Base-by-base conservation (phyloP, 1,140 invertebrate genomes). In the Ruditapes philippinarum region DNA sequence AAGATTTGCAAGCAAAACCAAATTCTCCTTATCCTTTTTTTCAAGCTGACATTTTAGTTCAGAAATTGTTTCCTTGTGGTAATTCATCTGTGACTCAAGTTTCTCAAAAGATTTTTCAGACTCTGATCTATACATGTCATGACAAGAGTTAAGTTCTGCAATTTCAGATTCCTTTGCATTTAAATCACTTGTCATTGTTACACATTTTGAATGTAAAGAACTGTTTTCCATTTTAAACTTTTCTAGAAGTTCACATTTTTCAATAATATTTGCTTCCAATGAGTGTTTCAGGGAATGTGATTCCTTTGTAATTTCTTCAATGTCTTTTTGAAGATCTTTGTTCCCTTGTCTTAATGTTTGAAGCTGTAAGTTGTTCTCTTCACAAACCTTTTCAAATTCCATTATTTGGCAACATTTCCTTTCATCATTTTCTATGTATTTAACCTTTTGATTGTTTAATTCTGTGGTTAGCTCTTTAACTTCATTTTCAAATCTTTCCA, bases 121-220 rank as follows among this genome's bases (percentile, higher is more conserved):
- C 0, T 78, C 49, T 54, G 42, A 51, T 78, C 19, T 49, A 28
- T 78, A 78, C 4, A 1, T 1, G 28, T 57, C 31, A 81, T 81
- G 79, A 81, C 54, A 65, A 81, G 79, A 81, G 36, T 62, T 28
- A 17, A 81, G 9, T 40, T 40, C 11, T 42, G 7, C 40, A 81
- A 42, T 40, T 81, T 81, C 45, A 12, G 12, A 31, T 12, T 40
- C 19, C 25, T 65, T 62, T 33, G 62, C 79, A 11, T 81, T 36
- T 22, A 81, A 22, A 62, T 19, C 25, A 14, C 19, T 81, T 5
- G 12, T 1, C 7, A 38, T 17, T 54, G 25, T 28, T 78, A 57
- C 74, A 54, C 25, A 51, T 19, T 54, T 78, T 31, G 22, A 19
- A 14, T 33, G 9, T 38, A 78, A 33, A 45, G 42, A 45, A 45